phyloP scores from a whole-genome alignment of 2,113 vertebrate species.

The Phyllopteryx taeniolatus region DNA sequence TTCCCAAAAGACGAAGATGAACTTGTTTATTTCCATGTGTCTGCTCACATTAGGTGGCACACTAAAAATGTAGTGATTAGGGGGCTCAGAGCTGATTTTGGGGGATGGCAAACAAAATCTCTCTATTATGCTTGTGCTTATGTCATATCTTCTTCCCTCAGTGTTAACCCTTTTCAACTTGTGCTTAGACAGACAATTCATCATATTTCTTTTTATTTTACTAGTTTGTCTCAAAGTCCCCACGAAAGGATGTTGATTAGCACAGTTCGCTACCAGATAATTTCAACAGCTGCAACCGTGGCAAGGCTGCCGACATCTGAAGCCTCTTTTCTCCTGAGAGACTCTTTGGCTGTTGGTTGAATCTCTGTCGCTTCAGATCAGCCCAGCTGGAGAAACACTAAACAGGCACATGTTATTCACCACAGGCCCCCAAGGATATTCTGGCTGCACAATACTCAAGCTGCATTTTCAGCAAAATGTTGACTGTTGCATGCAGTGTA shows the following conservation, averaged over 20 bases:
- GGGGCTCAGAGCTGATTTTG: slow-evolving; percentile 60
- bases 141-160: slow-evolving; percentile 21
- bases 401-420: slow-evolving; percentile 60
- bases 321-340: slow-evolving; percentile 64
- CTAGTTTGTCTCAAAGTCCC: slow-evolving; percentile 60
- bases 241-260: slow-evolving; percentile 68
- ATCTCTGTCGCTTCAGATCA: slow-evolving; percentile 70
- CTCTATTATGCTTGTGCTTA: slow-evolving; percentile 27
- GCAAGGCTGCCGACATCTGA: slow-evolving; percentile 64
- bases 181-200: slow-evolving; percentile 35
- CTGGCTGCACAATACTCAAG: slow-evolving; percentile 44
- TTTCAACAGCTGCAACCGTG: slow-evolving; percentile 73
- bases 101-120: slow-evolving; percentile 41
- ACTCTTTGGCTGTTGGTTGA: slow-evolving; percentile 62
- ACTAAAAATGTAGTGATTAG: slow-evolving; percentile 58
- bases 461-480: slow-evolving; percentile 53
- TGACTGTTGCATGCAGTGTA: slow-evolving; percentile 50
- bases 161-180: slow-evolving; percentile 46
- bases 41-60: slow-evolving; percentile 33
- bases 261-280: slow-evolving; percentile 68
- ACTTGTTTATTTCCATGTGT: slow-evolving; percentile 7
- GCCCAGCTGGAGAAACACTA: slow-evolving; percentile 69
- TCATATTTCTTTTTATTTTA: slow-evolving; percentile 59
- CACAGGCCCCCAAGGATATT: slow-evolving; percentile 44
- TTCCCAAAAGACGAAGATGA: background rate